phyloP scores from a whole-genome alignment of 2,797 vertebrate species.

The Tragelaphus oryx region DNA sequence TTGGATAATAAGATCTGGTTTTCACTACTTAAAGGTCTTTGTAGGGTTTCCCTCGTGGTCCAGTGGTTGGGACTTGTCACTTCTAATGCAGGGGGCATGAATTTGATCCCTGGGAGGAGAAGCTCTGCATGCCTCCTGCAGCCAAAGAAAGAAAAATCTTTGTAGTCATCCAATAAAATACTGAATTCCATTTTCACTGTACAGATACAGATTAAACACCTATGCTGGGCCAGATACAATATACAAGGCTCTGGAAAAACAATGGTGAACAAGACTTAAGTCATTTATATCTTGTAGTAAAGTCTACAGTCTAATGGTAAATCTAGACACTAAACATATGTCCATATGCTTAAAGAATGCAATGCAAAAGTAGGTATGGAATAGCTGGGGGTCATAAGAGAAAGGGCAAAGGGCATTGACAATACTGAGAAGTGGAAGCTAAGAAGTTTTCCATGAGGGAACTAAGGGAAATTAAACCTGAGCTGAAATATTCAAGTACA shows the following conservation, averaged over 20 bases:
- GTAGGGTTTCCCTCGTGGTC: neutral
- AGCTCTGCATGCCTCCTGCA: neutral
- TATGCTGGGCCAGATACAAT: neutral
- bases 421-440: neutral
- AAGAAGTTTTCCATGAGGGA: neutral
- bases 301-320: neutral
- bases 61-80: neutral
- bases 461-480: neutral
- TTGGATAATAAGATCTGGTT: neutral
- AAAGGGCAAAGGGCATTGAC: neutral
- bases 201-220: neutral
- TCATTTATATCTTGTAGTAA: neutral
- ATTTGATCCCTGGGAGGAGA: neutral
- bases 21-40: neutral
- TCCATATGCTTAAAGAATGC: neutral
- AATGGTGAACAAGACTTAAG: rapidly evolving
- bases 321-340: rapidly evolving
- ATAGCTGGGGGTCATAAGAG: rapidly evolving
- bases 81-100: neutral
- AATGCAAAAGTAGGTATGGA: no score
- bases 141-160: neutral
- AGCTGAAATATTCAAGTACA: neutral
- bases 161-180: neutral
- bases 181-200: neutral
- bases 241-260: neutral